phyloP scores from a whole-genome alignment of 1,140 invertebrate genomes.

The Argopecten irradians region DNA sequence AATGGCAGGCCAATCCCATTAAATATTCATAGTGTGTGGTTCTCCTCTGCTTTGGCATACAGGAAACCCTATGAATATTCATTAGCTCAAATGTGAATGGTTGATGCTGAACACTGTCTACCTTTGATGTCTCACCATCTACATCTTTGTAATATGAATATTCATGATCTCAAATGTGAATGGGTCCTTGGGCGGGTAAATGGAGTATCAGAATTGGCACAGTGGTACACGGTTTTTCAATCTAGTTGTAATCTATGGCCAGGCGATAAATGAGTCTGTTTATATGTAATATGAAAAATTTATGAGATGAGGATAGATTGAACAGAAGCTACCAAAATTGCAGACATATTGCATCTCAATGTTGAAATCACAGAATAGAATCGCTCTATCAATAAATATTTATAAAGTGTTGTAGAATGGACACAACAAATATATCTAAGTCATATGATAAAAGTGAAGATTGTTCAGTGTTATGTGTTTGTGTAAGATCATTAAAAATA shows the following conservation, averaged over 20 bases:
- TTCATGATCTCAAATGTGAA: slow-evolving; percentile 8
- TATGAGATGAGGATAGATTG: neutral
- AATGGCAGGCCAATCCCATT: neutral
- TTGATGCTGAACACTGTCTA: neutral
- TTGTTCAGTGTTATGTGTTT: too few relatives aligned
- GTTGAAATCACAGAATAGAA: neutral
- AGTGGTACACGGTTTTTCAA: neutral
- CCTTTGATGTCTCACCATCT: neutral
- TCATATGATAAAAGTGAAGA: too few relatives aligned
- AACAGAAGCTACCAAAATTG: neutral
- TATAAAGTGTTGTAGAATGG: too few relatives aligned
- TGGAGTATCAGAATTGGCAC: neutral
- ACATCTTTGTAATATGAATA: neutral
- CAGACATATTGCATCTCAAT: neutral
- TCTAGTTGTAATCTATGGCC: neutral
- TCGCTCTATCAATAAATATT: too few relatives aligned
- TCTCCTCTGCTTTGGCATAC: neutral
- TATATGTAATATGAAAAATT: neutral
- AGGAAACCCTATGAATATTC: slow-evolving; percentile 10
- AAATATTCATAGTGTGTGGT: neutral
- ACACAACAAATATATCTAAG: too few relatives aligned
- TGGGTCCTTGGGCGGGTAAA: neutral
- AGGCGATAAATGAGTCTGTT: neutral
- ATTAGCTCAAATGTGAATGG: slow-evolving; percentile 12
- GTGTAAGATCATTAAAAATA: too few relatives aligned